These are phyloP conservation scores for Macrosteles quadrilineatus DNA, from an alignment of 1,140 invertebrate species.

Conservation along the genomic window DNA sequence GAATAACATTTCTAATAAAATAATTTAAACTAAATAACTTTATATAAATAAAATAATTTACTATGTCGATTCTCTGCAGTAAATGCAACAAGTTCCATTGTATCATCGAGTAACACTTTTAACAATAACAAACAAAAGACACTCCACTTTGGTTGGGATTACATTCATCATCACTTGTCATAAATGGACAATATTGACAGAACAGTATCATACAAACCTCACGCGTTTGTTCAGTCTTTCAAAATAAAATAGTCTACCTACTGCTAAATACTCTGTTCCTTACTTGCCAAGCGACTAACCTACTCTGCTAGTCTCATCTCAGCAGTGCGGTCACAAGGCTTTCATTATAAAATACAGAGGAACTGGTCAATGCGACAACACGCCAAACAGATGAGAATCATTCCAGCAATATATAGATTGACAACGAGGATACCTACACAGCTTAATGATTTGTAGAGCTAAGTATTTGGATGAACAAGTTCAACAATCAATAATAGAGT, in stretches of 20 bases:
- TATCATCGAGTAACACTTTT: conserved; percentile 17
- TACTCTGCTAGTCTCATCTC: background rate
- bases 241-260: conserved; percentile 22
- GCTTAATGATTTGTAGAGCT: too few relatives aligned
- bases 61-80: background rate
- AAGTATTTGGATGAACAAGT: too few relatives aligned
- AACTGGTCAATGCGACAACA: conserved; percentile 8
- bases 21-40: conserved; percentile 22
- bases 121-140: conserved; percentile 29
- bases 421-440: too few relatives aligned
- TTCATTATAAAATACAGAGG: conserved; percentile 7
- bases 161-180: background rate
- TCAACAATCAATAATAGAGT: too few relatives aligned
- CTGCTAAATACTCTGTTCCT: conserved; percentile 1
- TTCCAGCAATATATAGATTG: too few relatives aligned
- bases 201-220: background rate
- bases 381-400: background rate
- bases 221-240: conserved; percentile 18
- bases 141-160: conserved; percentile 29
- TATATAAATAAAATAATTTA: conserved; percentile 17
- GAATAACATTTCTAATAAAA: conserved; percentile 17
- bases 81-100: conserved; percentile 15
- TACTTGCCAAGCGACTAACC: conserved; percentile 11
- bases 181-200: background rate
- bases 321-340: background rate